Evolutionary conservation across 2,888 invertebrate species (phyloP).

Genomic region (Drosophila maculinotata): DNA sequence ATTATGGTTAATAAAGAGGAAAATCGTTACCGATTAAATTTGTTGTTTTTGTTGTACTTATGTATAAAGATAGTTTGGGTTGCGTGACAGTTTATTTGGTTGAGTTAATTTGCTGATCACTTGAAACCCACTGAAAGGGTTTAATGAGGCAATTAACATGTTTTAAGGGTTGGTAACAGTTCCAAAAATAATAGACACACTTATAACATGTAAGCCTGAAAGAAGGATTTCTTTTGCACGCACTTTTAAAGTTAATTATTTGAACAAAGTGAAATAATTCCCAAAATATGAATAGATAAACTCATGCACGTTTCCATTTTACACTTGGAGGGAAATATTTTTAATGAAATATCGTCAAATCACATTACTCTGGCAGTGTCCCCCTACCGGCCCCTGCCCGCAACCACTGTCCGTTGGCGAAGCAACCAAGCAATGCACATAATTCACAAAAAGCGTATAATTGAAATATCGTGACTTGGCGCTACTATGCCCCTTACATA

Average conservation of each 20-base stretch:
- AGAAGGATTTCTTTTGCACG: no score
- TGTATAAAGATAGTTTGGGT: constrained; percentile 42
- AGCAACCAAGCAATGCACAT: constrained; percentile 45
- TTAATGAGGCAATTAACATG: constrained; percentile 47
- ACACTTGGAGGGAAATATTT: constrained; percentile 32
- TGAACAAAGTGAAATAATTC: constrained; percentile 1
- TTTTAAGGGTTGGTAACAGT: constrained; percentile 1
- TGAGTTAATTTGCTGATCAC: constrained; percentile 34
- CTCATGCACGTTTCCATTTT: neutral
- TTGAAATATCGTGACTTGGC: constrained; percentile 78
- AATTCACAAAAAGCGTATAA: constrained; percentile 68
- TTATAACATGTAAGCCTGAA: neutral
- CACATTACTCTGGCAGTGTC: constrained; percentile 26
- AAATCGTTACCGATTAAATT: constrained; percentile 55
- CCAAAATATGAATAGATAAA: constrained; percentile 8
- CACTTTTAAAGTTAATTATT: no score
- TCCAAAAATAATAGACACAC: neutral
- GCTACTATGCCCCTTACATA: constrained; percentile 43
- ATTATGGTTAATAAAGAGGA: constrained; percentile 68
- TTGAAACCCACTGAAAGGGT: constrained; percentile 38
- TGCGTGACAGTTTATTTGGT: constrained; percentile 54
- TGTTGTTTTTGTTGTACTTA: constrained; percentile 5
- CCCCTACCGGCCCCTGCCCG: neutral
- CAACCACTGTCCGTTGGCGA: neutral
- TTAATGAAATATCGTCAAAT: constrained; percentile 43